A percentile compares a stretch with the other conserved stretches of the same genome.
Conservation (phyloP, 2,888 invertebrate genomes). For the Ctenicera cuprea region DNA sequence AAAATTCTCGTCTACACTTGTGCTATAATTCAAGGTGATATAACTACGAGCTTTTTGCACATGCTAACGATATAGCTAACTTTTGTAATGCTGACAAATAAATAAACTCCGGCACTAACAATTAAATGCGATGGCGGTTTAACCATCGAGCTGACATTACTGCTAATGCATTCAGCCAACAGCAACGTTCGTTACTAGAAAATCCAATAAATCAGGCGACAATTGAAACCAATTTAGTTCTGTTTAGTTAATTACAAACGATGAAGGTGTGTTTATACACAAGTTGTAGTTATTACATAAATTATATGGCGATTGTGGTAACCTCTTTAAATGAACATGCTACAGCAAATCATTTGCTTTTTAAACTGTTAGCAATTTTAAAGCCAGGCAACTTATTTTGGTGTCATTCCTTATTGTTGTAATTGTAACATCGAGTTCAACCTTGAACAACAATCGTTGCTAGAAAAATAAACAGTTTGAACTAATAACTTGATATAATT, state of each 20-base stretch:
- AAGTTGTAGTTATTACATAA: slow-evolving; percentile 19
- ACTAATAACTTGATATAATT: no score
- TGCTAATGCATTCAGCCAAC: slow-evolving; percentile 39
- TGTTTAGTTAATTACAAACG: slow-evolving; percentile 41
- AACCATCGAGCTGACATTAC: slow-evolving; percentile 21
- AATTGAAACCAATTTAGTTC: slow-evolving; percentile 54
- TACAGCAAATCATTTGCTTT: not conserved
- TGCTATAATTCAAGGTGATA: slow-evolving; percentile 9
- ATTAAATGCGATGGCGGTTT: slow-evolving; percentile 23
- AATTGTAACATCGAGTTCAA: no score
- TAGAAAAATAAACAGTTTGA: no score
- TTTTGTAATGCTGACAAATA: slow-evolving; percentile 27
- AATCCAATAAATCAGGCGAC: slow-evolving; percentile 53
- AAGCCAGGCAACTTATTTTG: no score
- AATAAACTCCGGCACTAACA: slow-evolving; percentile 25
- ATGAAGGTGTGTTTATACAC: slow-evolving; percentile 42
- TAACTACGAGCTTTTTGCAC: slow-evolving; percentile 17
- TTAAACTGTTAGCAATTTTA: no score
- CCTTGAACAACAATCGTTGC: no score
- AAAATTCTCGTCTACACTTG: slow-evolving; percentile 5
- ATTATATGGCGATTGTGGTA: slow-evolving; percentile 6
- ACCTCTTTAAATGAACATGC: not conserved
- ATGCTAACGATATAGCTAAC: slow-evolving; percentile 20
- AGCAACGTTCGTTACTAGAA: slow-evolving; percentile 41
- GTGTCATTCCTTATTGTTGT: no score